Evolutionary conservation across 2,888 invertebrate genomes (phyloP), one percentile per base, ranked within the genome.

Genomic region (Smittia sp.): DNA sequence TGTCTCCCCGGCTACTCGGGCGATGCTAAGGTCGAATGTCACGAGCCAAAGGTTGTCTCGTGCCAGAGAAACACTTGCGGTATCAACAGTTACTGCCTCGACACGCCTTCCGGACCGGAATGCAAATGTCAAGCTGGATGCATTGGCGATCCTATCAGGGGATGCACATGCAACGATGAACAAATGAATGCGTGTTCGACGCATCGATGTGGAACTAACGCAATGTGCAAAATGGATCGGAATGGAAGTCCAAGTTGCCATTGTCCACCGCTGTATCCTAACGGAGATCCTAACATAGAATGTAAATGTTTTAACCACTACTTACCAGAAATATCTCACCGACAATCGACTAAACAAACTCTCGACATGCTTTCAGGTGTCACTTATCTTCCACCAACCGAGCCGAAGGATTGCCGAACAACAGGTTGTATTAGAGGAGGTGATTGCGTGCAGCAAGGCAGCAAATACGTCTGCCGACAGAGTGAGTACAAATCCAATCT

Each of bases 1-100:
- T 92, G 92, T 78, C 90, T 90, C 20, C 89, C 88, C 1, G 90
- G 90, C 62, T 90, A 87, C 79, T 86, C 87, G 76, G 91, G 91
- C 74, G 90, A 91, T 80, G 89, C 91, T 0, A 80, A 84, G 54
- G 82, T 86, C 4, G 90, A 89, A 79, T 92, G 92, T 78, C 87
- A 87, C 77, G 87, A 86, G 77, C 84, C 89, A 78, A 87, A 88
- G 32, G 86, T 86, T 6, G 89, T 90, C 69, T 90, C 89, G 77
- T 94, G 94, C 79, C 83, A 90, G 22, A 87, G 88, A 75, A 92
- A 92, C 80, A 92, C 94, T 0, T 95, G 95, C 78, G 95, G 95
- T 7, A 85, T 88, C 22, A 93, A 93, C 80, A 89, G 94, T 0
- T 88, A 89, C 77, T 95, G 95, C 79, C 87, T 89, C 74, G 93